Base-by-base conservation (phyloP, 2,888 invertebrate genomes). In the Xanthorhoe spadicearia region DNA sequence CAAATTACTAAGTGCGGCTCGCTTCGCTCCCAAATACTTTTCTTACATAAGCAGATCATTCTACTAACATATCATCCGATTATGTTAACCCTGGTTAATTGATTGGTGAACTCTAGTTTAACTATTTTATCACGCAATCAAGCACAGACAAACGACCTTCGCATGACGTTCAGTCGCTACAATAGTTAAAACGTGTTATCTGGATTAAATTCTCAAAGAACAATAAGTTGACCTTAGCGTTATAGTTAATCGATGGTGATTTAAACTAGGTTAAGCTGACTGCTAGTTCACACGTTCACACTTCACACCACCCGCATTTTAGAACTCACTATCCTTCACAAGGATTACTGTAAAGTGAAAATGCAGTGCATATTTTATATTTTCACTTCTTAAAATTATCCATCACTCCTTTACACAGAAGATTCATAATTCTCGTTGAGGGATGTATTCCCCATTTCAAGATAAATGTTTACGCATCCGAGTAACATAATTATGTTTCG, bases 141-240 rank as follows among this genome's bases (percentile, higher is more conserved):
- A 52, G 53, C 51, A 43, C 19, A 59, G 67, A 61, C 57, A 59
- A 43, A 55, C 59, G 69, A 65, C 72, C 72, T 72, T 72, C 59
- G 64, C 66, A 43, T 56, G 60, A 38, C 57, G 56, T 64, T 53
- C 65, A 51, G 51, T 28, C 54, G 50, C 61, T 56, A 61, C 57
- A 49, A 68, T 55, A 59, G 54, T 69, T 57, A 61, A 66, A 70
- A 67, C 66, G 60, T 60, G 48, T 61, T 65, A 70, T 72, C 68
- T 61, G 65, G 67, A 69, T 69, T 64, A 49, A 57, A 64, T 51
- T 59, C 52, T 49, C 61, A 51, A 50, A 61, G 61, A 68, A 64
- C 65, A 62, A 66, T 66, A 52, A 55, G 57, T 50, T 53, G 65
- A 63, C 69, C 65, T 69, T 53, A 57, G 49, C 35, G 60, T 66